Conservation (phyloP, 2,888 invertebrate genomes). For the Cyclophora punctaria region DNA sequence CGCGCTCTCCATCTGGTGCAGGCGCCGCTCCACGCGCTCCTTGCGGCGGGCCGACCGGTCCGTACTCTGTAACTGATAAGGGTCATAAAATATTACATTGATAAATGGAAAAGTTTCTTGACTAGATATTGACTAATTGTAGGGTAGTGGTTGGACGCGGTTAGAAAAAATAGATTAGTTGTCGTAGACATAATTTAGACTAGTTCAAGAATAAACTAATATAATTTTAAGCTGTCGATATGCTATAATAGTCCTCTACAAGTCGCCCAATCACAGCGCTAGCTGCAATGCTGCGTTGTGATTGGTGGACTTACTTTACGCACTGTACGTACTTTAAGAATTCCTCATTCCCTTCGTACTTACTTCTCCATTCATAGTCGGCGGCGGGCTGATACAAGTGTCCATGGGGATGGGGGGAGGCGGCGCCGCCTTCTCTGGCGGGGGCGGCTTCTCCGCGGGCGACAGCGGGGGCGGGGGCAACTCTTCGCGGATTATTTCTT, state of each 20-base stretch:
- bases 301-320: too few species aligned
- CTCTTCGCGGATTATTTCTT: conserved; percentile 16
- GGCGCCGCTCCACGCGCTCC: conserved; percentile 88
- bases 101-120: too few species aligned
- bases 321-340: too few species aligned
- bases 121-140: too few species aligned
- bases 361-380: conserved; percentile 57
- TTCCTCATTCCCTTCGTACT: conserved; percentile 19
- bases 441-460: conserved; percentile 28
- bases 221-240: too few species aligned
- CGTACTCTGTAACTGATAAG: conserved; percentile 31
- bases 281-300: too few species aligned
- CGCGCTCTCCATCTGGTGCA: conserved; percentile 83
- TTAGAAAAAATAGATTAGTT: too few species aligned
- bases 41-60: conserved; percentile 88
- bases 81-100: neutral
- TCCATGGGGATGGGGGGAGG: conserved; percentile 54
- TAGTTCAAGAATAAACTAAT: too few species aligned
- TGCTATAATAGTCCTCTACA: too few species aligned
- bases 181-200: too few species aligned
- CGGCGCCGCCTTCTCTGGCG: conserved; percentile 28
- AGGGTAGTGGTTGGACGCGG: too few species aligned
- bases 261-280: too few species aligned
- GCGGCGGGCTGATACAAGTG: conserved; percentile 61
- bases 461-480: conserved; percentile 32